Percentiles rank a stretch among this genome's conserved stretches.
phyloP scores from a whole-genome alignment of 2,888 invertebrate species.

The Limulus polyphemus region DNA sequence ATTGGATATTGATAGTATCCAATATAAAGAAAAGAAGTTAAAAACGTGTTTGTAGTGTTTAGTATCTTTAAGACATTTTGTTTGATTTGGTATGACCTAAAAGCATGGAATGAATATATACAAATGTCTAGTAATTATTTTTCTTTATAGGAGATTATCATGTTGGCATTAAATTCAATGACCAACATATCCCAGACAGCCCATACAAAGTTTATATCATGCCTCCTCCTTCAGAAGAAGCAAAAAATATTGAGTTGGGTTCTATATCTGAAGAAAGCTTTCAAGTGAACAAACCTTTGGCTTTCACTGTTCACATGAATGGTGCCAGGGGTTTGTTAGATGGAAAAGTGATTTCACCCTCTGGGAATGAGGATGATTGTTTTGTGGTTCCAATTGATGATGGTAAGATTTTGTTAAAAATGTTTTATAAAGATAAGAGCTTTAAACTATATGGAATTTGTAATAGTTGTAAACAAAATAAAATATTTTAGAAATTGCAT shows the following conservation, averaged over 20 bases:
- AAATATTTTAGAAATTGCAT: too few relatives aligned
- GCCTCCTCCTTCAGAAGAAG: slow-evolving; percentile 83
- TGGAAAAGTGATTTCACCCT: slow-evolving; percentile 54
- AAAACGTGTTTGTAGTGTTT: too few relatives aligned
- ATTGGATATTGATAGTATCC: too few relatives aligned
- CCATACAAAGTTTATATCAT: slow-evolving; percentile 91
- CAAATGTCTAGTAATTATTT: neutral
- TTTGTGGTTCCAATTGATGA: slow-evolving; percentile 90
- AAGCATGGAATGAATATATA: too few relatives aligned
- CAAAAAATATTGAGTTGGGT: slow-evolving; percentile 77
- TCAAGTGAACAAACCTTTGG: slow-evolving; percentile 70
- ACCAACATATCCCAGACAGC: slow-evolving; percentile 96
- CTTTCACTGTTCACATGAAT: slow-evolving; percentile 89
- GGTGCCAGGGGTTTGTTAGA: slow-evolving; percentile 68
- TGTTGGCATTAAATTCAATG: slow-evolving; percentile 95
- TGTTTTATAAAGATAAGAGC: too few relatives aligned
- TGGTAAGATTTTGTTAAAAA: slow-evolving; percentile 48
- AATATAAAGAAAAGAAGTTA: too few relatives aligned
- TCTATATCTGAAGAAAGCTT: slow-evolving; percentile 66
- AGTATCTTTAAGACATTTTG: too few relatives aligned
- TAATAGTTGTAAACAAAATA: too few relatives aligned
- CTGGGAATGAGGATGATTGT: slow-evolving; percentile 88
- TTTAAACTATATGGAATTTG: too few relatives aligned
- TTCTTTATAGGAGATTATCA: slow-evolving; percentile 71
- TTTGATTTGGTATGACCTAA: too few relatives aligned